Conservation (phyloP, 2,888 invertebrate species). For the Ischnura elegans region DNA sequence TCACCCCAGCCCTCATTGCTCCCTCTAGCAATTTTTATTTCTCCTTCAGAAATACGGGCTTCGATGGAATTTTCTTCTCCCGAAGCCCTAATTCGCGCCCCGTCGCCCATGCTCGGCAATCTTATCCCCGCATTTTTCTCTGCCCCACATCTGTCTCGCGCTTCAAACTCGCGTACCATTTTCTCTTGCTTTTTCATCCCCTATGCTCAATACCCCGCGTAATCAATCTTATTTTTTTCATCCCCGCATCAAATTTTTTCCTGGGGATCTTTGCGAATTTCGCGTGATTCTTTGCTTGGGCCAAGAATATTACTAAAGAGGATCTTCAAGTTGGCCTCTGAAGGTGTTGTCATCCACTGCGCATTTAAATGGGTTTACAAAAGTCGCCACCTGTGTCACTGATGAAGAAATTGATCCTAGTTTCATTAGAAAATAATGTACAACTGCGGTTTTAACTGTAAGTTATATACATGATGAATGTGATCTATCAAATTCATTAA, state of each 20-base stretch:
- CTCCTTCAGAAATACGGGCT: not conserved
- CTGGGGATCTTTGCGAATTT: not conserved
- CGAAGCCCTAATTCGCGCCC: not conserved
- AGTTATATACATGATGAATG: no score
- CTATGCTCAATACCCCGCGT: not conserved
- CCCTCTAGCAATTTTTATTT: not conserved
- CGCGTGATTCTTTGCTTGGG: not conserved
- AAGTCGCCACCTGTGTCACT: no score
- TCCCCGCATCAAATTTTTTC: not conserved
- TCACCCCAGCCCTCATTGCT: not conserved
- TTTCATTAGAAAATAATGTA: no score
- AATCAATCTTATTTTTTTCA: not conserved
- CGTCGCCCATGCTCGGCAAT: not conserved
- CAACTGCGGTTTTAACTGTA: no score
- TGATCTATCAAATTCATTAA: no score
- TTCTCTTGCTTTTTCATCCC: not conserved
- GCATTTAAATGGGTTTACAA: no score
- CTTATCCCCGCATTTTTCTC: not conserved
- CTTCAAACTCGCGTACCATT: not conserved
- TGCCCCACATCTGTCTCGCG: not conserved
- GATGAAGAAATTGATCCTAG: no score
- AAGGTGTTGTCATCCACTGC: no score
- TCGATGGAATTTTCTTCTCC: not conserved
- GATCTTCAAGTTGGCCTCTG: no score
- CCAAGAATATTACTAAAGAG: no score